Base-by-base conservation (phyloP, 2,888 invertebrate genomes). In the Formica aserva region DNA sequence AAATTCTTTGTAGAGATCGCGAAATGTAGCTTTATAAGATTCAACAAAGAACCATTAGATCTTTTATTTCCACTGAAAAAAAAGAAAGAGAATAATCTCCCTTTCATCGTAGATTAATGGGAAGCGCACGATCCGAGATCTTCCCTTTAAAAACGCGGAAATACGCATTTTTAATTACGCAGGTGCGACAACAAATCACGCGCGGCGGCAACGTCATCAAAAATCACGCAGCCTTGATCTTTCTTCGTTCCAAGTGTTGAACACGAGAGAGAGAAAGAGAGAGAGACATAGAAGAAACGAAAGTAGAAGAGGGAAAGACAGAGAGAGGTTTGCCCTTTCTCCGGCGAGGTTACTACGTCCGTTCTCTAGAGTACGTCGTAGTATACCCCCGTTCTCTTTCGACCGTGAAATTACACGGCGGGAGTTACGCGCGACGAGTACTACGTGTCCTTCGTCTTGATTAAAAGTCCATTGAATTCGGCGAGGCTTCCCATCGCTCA, bases 351-450 rank as follows among this genome's bases (percentile, higher is more conserved):
- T 87, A 87, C 84, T 82, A 83, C 88, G 81, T 85, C 80, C 89
- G 89, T 87, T 89, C 88, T 71, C 18, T 60, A 35, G 88, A 89
- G 87, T 89, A 87, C 87, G 84, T 83, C 87, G 89, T 90, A 90
- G 90, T 89, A 89, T 89, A 90, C 83, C 89, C 90, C 82, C 88
- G 88, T 89, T 90, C 86, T 90, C 85, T 85, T 87, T 85, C 86
- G 86, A 89, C 87, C 90, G 89, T 90, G 90, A 90, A 90, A 90
- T 90, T 90, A 87, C 86, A 89, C 77, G 86, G 71, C 74, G 81
- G 84, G 80, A 87, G 87, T 88, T 92, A 55, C 77, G 89, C 91
- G 91, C 90, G 90, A 86, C 90, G 85, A 88, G 91, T 92, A 92
- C 91, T 92, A 91, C 92, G 91, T 82, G 85, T 87, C 83, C 89